Conservation (phyloP, 1,140 invertebrate species). For the Phenacoccus solenopsis region DNA sequence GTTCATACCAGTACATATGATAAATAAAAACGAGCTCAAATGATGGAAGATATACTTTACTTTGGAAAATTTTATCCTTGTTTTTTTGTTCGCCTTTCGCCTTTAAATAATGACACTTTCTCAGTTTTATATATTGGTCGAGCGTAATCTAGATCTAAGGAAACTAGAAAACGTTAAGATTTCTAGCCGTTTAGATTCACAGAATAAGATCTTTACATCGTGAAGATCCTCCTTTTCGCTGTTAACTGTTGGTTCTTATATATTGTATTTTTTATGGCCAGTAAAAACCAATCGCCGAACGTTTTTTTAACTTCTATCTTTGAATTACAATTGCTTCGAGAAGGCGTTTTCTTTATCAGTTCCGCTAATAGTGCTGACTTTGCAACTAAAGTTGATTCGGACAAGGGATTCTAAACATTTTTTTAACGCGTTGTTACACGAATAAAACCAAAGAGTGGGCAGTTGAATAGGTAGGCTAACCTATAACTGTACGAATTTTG, state of each 20-base stretch:
- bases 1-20: too few species aligned
- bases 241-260: conserved; percentile 12
- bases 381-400: neutral
- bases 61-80: too few species aligned
- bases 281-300: conserved; percentile 1
- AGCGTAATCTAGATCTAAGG: neutral
- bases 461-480: neutral
- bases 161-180: neutral
- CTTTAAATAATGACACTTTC: neutral
- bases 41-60: too few species aligned
- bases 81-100: too few species aligned
- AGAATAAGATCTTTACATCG: neutral
- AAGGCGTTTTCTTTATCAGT: conserved; percentile 12
- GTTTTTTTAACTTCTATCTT: conserved; percentile 11
- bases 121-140: too few species aligned
- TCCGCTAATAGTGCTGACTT: conserved; percentile 5
- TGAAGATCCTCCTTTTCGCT: conserved; percentile 3
- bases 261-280: neutral
- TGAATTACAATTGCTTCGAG: conserved; percentile 7
- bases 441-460: neutral
- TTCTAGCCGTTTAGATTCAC: neutral
- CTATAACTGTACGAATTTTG: neutral
- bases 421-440: neutral
- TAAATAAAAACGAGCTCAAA: too few species aligned
- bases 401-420: neutral